Evolutionary conservation across 2,888 invertebrate genomes (phyloP).

Genomic region (Mactromeris polynyma): DNA sequence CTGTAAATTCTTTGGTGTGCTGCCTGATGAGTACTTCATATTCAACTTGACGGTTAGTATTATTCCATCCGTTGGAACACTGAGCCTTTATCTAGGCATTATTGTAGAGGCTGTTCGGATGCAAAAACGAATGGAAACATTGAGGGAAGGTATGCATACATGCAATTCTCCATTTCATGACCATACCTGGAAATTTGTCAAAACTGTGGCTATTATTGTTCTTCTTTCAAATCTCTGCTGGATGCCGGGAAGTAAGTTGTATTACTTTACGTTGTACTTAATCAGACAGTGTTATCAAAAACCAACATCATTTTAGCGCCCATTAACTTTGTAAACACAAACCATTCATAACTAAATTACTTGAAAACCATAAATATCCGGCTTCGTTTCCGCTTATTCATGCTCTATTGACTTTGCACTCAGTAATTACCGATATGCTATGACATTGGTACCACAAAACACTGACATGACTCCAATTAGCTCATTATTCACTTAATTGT

Average conservation of each 20-base stretch:
- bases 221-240: constrained; percentile 64
- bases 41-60: constrained; percentile 59
- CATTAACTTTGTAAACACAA: no score
- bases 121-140: constrained; percentile 52
- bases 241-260: constrained; percentile 66
- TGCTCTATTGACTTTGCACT: no score
- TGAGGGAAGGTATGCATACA: constrained; percentile 11
- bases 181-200: constrained; percentile 62
- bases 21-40: constrained; percentile 61
- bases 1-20: constrained; percentile 72
- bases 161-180: constrained; percentile 29
- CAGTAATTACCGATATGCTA: no score
- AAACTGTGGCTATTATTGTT: constrained; percentile 61
- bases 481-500: no score
- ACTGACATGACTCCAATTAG: no score
- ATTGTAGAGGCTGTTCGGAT: constrained; percentile 68
- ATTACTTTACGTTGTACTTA: not conserved
- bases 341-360: no score
- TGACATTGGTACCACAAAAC: not conserved
- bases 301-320: not conserved
- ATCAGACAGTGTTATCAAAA: not conserved
- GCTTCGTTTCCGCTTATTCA: no score
- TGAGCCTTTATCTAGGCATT: constrained; percentile 66
- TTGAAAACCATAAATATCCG: no score
- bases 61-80: constrained; percentile 51